These are phyloP conservation scores for Etheostoma nigrum DNA, from an alignment of 2,797 vertebrate species.

Conservation along the genomic window DNA sequence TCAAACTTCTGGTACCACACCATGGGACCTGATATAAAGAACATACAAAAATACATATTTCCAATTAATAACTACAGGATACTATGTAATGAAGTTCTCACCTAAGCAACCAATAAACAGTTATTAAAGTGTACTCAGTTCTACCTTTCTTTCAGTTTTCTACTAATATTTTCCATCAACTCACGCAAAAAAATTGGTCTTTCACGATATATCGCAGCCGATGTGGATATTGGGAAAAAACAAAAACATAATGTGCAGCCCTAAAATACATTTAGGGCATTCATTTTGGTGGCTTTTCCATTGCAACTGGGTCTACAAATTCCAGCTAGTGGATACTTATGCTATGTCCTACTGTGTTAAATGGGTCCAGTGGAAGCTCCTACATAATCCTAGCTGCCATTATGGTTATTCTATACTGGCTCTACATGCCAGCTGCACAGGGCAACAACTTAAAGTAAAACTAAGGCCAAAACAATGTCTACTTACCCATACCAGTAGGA, in stretches of 20 bases:
- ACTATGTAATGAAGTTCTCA: neutral
- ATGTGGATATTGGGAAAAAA: too few relatives aligned
- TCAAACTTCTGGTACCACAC: slow-evolving; percentile 92
- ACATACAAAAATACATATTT: neutral
- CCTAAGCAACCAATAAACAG: neutral
- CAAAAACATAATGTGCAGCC: too few relatives aligned
- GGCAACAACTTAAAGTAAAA: neutral
- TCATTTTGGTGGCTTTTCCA: neutral
- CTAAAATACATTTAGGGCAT: neutral
- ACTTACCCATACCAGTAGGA: slow-evolving; percentile 89
- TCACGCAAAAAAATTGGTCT: neutral
- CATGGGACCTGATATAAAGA: slow-evolving; percentile 83
- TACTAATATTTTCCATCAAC: too few relatives aligned
- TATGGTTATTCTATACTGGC: neutral
- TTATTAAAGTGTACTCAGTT: too few relatives aligned
- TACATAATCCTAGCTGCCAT: neutral
- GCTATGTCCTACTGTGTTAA: neutral
- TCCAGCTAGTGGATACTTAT: neutral
- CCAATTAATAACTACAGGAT: neutral
- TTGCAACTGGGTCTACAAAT: neutral
- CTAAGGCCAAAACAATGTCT: neutral
- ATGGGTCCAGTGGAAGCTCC: neutral
- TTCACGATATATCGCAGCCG: too few relatives aligned
- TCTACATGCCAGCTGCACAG: neutral
- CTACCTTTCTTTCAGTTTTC: too few relatives aligned